These are phyloP conservation scores for Empidonax traillii DNA, from an alignment of 2,113 vertebrate species.

Conservation along the genomic window DNA sequence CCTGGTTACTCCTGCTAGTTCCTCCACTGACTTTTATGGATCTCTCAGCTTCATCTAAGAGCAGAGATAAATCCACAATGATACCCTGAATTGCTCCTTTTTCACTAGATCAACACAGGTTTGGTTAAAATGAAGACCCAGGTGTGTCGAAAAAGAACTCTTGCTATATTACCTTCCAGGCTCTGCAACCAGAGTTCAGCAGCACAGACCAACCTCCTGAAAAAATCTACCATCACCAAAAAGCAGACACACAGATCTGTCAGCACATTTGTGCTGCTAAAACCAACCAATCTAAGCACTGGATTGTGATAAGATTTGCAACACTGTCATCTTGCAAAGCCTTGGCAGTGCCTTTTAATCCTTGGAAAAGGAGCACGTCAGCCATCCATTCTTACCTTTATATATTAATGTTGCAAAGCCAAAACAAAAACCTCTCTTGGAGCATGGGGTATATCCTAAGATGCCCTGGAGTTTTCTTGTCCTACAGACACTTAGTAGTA, in stretches of 20 bases:
- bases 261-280: not conserved
- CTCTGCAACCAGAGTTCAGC: not conserved
- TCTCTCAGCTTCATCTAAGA: not conserved
- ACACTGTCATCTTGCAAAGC: constrained; percentile 22
- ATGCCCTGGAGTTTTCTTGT: constrained; percentile 1
- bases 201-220: not conserved
- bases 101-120: not conserved
- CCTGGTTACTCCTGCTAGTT: not conserved
- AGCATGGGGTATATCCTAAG: constrained; percentile 28
- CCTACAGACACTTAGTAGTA: constrained; percentile 13
- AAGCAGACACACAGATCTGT: not conserved
- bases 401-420: not conserved
- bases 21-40: not conserved
- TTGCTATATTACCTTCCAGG: not conserved
- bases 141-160: not conserved
- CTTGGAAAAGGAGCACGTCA: constrained; percentile 24
- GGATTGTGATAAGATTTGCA: constrained; percentile 32
- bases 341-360: constrained; percentile 33
- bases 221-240: not conserved
- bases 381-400: not conserved
- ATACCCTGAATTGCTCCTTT: not conserved
- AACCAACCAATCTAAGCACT: not conserved
- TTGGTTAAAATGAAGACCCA: not conserved
- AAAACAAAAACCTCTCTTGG: constrained; percentile 6
- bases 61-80: not conserved